These are phyloP conservation scores for Beroe forskalii DNA, from an alignment of 37 sponge, comb jelly and placozoan genomes.

Conservation along the genomic window DNA sequence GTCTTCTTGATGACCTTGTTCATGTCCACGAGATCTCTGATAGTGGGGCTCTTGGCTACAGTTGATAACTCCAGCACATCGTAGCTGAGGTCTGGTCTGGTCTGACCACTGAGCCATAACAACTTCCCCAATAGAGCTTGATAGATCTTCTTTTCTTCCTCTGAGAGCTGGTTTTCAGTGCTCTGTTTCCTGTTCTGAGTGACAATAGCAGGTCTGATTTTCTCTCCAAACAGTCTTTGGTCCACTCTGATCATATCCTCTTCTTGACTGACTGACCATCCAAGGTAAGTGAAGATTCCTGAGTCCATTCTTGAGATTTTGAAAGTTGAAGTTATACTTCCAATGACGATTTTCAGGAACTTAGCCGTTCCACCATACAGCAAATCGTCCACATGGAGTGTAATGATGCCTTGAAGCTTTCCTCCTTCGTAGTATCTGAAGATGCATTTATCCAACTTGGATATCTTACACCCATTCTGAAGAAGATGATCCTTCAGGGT, in stretches of 20 bases:
- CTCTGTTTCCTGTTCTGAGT: not conserved
- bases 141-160: not conserved
- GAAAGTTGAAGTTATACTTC: not conserved
- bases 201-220: not conserved
- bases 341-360: not conserved
- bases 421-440: not conserved
- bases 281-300: not conserved
- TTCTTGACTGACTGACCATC: not conserved
- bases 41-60: not conserved
- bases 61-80: not conserved
- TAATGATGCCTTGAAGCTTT: not conserved
- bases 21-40: not conserved
- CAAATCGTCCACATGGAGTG: not conserved
- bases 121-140: not conserved
- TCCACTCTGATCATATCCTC: not conserved
- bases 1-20: slow-evolving; percentile 1
- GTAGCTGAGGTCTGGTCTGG: not conserved
- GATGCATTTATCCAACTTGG: not conserved
- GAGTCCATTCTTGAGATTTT: slow-evolving; percentile 9
- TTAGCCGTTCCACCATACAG: not conserved
- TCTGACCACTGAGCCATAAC: not conserved
- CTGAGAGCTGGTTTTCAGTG: not conserved
- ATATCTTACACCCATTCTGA: not conserved
- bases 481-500: not conserved
- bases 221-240: not conserved